Base-by-base conservation (phyloP, 2,888 invertebrate genomes). In the Cremastinae sp. region DNA sequence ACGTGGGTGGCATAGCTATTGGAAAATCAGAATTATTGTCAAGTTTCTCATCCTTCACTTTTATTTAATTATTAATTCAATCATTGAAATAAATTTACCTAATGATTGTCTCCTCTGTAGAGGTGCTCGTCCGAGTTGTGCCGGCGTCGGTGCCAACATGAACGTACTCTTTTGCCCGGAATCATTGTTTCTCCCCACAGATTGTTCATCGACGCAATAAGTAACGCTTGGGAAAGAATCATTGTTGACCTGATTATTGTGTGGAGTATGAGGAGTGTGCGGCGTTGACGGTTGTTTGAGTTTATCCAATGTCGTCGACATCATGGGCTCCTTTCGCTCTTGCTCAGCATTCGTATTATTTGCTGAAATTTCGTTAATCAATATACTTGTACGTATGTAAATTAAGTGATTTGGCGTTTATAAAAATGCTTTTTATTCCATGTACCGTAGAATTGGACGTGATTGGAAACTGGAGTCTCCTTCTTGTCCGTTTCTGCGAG, bases 111-210 rank as follows among this genome's bases (percentile, higher is more conserved):
- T 92, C 88, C 96, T 93, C 91, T 97, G 97, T 62, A 97, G 90
- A 7, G 97, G 97, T 41, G 97, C 97, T 80, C 95, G 93, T 58
- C 98, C 98, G 71, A 97, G 92, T 90, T 98, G 98, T 28, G 98
- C 98, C 1, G 98, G 98, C 0, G 98, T 98, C 0, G 98, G 98
- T 49, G 97, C 97, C 80, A 98, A 91, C 68, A 97, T 94, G 91
- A 96, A 96, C 81, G 91, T 84, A 65, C 85, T 85, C 77, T 89
- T 86, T 68, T 83, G 77, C 34, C 83, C 84, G 36, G 81, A 74
- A 61, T 86, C 88, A 66, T 83, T 86, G 70, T 80, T 82, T 61
- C 84, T 83, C 64, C 65, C 79, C 65, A 79, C 70, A 7, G 70
- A 62, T 56, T 75, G 66, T 36, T 88, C 88, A 41, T 88, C 88